Base-by-base conservation (phyloP, 2,797 vertebrate genomes). In the Caiman crocodilus region DNA sequence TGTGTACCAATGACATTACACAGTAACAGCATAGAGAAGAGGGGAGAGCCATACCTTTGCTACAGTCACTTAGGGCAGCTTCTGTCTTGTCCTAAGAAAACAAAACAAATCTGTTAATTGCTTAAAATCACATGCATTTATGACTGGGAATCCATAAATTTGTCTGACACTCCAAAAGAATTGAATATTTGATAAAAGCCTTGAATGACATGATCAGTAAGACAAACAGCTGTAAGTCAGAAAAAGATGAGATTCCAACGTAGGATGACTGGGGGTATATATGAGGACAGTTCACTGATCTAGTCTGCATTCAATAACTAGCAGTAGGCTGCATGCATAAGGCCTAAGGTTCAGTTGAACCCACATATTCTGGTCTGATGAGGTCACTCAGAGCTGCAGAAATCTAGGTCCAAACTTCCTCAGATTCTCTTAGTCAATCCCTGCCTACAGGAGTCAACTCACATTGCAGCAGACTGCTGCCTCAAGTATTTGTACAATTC, bases 41-140 rank as follows among this genome's bases (percentile, higher is more conserved):
- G n/a, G 14, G 55, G 32, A 88, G 82, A 35, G 30, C 5, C 96
- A 94, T 98, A 99, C 99, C 99, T 99, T 98, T 99, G 94, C 98
- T 98, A 97, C 99, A 99, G 97, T 99, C 99, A 84, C 95, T 97
- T 94, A 99, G 98, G 20, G 99, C 99, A 94, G 96, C 94, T 23
- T 99, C 98, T 64, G 98, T 99, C 97, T 98, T 98, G 55, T 98
- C 99, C 99, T 99, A 94, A 92, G 93, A 96, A 92, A 42, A 88
- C 16, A 96, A 65, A 97, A 7, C 15, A 28, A 28, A 61, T 69
- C 75, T 92, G 75, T 94, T 74, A 84, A 76, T 84, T 90, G 87
- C 30, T 32, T 58, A 59, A 59, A 63, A 92, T 90, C 42, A 61
- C 67, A 50, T 76, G 42, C 59, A 81, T 67, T 88, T 69, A 15